Percentiles rank a stretch among this genome's conserved stretches.
Evolutionary conservation across 2,888 invertebrate species (phyloP).

Genomic region (Ennomos erosarius): DNA sequence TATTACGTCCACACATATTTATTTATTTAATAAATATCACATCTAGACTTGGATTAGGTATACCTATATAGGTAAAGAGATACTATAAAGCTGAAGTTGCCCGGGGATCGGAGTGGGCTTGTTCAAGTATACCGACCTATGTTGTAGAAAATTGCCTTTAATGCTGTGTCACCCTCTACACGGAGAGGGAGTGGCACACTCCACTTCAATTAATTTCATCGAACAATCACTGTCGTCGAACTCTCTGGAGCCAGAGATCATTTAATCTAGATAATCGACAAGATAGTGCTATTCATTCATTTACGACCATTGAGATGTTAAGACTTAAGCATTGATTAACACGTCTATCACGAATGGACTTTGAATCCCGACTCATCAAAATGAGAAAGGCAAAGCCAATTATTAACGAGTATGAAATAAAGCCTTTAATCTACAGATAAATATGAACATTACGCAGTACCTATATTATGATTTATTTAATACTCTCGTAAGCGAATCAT

Average conservation of each 20-base stretch:
- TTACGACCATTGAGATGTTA: background rate
- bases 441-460: constrained; percentile 17
- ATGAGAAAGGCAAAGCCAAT: too few relatives aligned
- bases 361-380: too few relatives aligned
- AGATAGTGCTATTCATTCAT: constrained; percentile 26
- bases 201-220: constrained; percentile 38
- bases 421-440: constrained; percentile 24
- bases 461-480: constrained; percentile 7
- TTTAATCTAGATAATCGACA: constrained; percentile 39
- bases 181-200: constrained; percentile 40
- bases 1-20: too few relatives aligned
- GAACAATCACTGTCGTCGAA: constrained; percentile 7
- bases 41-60: too few relatives aligned
- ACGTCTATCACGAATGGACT: too few relatives aligned
- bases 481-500: constrained; percentile 28
- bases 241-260: constrained; percentile 23
- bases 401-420: constrained; percentile 2
- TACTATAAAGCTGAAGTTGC: background rate
- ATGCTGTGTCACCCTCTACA: constrained; percentile 35
- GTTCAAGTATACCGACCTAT: too few relatives aligned
- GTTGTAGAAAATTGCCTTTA: constrained; percentile 44
- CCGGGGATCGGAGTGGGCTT: constrained; percentile 23
- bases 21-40: too few relatives aligned
- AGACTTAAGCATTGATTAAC: too few relatives aligned
- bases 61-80: too few relatives aligned